phyloP scores from a whole-genome alignment of 1,140 invertebrate genomes.

The Papilio machaon region DNA sequence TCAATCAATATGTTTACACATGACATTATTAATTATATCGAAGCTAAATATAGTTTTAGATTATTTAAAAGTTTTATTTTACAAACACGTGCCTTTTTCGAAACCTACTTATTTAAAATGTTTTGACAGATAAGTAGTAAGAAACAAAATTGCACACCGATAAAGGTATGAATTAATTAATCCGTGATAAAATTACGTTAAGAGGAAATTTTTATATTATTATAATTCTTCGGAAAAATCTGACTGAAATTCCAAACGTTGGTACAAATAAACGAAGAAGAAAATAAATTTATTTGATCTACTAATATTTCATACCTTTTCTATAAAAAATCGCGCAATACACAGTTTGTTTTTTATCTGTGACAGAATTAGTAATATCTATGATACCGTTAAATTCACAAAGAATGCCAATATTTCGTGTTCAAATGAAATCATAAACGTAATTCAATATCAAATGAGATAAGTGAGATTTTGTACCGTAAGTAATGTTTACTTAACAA shows the following conservation, averaged over 20 bases:
- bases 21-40: background rate
- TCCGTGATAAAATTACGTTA: too few species aligned
- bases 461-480: background rate
- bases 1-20: background rate
- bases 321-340: background rate
- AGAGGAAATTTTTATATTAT: too few species aligned
- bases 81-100: background rate
- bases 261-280: too few species aligned
- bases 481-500: background rate
- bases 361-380: constrained; percentile 3
- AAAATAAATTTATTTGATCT: too few species aligned
- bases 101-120: background rate
- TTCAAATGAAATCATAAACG: background rate
- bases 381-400: constrained; percentile 4
- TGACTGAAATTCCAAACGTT: too few species aligned
- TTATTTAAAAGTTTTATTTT: background rate
- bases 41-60: too few species aligned
- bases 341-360: background rate
- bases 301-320: background rate
- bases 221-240: too few species aligned
- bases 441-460: background rate
- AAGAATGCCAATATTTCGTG: background rate
- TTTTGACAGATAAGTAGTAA: background rate
- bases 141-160: too few species aligned
- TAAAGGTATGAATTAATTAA: too few species aligned